Base-by-base conservation (phyloP, 1,140 invertebrate genomes). In the Campoletis sonorensis region DNA sequence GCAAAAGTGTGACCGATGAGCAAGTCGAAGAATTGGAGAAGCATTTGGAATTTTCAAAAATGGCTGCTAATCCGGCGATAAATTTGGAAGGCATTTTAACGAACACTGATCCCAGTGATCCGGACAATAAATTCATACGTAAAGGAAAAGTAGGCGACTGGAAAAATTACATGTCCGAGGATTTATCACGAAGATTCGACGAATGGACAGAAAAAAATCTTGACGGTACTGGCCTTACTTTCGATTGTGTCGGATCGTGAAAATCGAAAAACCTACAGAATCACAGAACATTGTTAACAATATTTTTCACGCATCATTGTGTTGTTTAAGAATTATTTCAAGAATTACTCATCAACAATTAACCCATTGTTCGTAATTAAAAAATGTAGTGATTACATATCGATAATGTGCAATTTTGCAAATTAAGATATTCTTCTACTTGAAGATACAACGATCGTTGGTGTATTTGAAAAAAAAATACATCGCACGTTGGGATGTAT, bases 111-210 rank as follows among this genome's bases (percentile, higher is more conserved):
- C 90, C 92, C 78, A 88, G 87, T 15, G 85, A 94, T 81, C 93
- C 93, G 0, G 91, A 94, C 49, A 87, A 92, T 0, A 94, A 94
- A 85, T 97, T 97, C 86, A 96, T 97, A 77, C 92, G 96, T 18
- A 96, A 96, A 86, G 97, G 97, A 0, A 93, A 95, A 90, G 94
- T 97, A 33, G 97, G 97, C 0, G 96, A 97, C 87, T 97, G 96
- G 95, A 95, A 94, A 82, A 96, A 97, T 90, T 93, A 96, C 82
- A 97, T 98, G 94, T 93, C 94, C 7, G 92, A 94, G 0, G 95
- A 96, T 85, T 88, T 96, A 81, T 93, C 94, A 4, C 85, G 92
- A 30, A 93, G 92, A 84, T 97, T 98, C 85, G 96, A 98, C 87
- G 87, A 94, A 37, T 97, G 96, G 96, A 95, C 93, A 0, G 93